Evolutionary conservation across 1,140 invertebrate species (phyloP).

Genomic region (Vanessa atalanta): DNA sequence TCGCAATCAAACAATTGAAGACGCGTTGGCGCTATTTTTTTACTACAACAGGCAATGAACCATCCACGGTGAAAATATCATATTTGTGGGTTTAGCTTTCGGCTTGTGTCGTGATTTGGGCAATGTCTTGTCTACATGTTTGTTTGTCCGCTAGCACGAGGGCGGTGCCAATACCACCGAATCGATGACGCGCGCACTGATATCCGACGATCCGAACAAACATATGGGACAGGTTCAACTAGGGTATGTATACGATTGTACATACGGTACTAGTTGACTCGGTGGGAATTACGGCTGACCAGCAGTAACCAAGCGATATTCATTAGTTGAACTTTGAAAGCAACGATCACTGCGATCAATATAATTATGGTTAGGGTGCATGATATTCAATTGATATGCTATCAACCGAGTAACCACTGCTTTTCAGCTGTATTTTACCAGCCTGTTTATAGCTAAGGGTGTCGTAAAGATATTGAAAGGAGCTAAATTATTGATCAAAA

Average conservation of each 20-base stretch:
- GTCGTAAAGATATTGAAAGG: not conserved
- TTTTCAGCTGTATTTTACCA: slow-evolving; percentile 31
- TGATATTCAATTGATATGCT: not conserved
- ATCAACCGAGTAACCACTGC: slow-evolving; percentile 20
- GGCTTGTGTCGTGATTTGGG: slow-evolving; percentile 83
- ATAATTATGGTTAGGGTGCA: slow-evolving; percentile 18
- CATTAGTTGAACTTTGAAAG: slow-evolving; percentile 2
- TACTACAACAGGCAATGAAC: slow-evolving; percentile 74
- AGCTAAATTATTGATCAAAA: not conserved
- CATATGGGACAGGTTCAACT: slow-evolving; percentile 93
- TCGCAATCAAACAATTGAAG: slow-evolving; percentile 44
- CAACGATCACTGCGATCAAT: not conserved
- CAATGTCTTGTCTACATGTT: slow-evolving; percentile 76
- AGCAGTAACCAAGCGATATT: slow-evolving; percentile 26
- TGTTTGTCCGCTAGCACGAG: slow-evolving; percentile 90
- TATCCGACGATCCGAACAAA: slow-evolving; percentile 93
- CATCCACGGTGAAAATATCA: slow-evolving; percentile 67
- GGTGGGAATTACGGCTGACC: slow-evolving; percentile 37
- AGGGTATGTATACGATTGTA: slow-evolving; percentile 88
- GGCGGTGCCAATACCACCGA: slow-evolving; percentile 93
- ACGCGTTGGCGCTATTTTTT: slow-evolving; percentile 74
- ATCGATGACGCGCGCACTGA: slow-evolving; percentile 94
- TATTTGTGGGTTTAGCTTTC: slow-evolving; percentile 60
- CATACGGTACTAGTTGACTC: slow-evolving; percentile 71
- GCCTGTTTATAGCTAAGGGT: slow-evolving; percentile 4